Conservation (phyloP, 2,113 vertebrate species). For the Axis porcinus region DNA sequence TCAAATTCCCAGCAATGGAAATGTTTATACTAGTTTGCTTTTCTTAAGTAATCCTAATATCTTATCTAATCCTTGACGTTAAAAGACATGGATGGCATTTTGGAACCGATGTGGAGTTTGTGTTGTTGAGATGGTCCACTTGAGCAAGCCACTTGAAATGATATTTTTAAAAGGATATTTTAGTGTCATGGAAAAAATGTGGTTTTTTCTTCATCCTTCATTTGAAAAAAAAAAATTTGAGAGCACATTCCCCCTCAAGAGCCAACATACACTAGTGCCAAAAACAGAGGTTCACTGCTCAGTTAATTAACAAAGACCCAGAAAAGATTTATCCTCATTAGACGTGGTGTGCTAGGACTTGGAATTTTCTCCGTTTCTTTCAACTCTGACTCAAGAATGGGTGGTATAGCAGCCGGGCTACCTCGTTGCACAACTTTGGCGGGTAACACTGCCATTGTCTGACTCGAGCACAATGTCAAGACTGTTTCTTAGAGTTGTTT, state of each 20-base stretch:
- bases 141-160: background rate
- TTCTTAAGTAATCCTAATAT: background rate
- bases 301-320: background rate
- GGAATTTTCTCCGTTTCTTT: background rate
- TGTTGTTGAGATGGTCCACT: background rate
- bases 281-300: background rate
- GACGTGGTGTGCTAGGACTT: background rate
- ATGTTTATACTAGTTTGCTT: background rate
- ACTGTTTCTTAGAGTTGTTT: background rate
- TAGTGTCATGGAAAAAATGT: background rate
- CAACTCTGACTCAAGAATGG: background rate
- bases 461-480: background rate
- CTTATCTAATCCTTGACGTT: background rate
- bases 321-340: background rate
- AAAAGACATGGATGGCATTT: background rate
- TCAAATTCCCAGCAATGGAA: background rate
- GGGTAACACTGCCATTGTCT: background rate
- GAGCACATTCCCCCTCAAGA: background rate
- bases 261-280: background rate
- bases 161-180: slow-evolving; percentile 19
- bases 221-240: background rate
- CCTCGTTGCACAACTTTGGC: background rate
- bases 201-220: background rate
- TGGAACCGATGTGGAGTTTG: background rate
- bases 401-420: background rate